A percentile compares a stretch with the other conserved stretches of the same genome.
Conservation (phyloP, 2,888 invertebrate species). For the Myopa tessellatipennis region DNA sequence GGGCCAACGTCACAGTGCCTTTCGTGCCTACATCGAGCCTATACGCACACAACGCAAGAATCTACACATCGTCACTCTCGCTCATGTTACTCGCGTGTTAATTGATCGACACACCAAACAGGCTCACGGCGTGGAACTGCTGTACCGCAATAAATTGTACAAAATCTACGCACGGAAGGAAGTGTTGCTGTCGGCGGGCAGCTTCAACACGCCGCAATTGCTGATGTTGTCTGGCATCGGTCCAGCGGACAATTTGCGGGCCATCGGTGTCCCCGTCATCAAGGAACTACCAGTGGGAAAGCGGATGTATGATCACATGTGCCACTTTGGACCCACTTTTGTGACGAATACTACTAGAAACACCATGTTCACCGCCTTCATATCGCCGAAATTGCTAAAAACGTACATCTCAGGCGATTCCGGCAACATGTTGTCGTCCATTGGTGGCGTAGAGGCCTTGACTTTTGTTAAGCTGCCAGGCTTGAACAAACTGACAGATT, state of each 20-base stretch:
- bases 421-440: conserved; percentile 69
- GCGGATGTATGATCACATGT: conserved; percentile 72
- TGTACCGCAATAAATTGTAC: conserved; percentile 69
- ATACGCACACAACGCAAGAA: conserved; percentile 72
- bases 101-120: conserved; percentile 73
- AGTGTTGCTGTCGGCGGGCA: conserved; percentile 86
- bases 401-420: conserved; percentile 57
- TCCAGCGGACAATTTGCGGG: conserved; percentile 70
- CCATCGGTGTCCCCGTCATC: conserved; percentile 72
- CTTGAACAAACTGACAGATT: conserved; percentile 71
- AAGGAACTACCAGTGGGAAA: conserved; percentile 77
- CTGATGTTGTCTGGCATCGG: conserved; percentile 86
- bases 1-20: conserved; percentile 74
- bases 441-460: conserved; percentile 76
- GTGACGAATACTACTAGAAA: conserved; percentile 62
- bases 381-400: conserved; percentile 48
- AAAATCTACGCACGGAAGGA: conserved; percentile 77
- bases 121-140: conserved; percentile 78
- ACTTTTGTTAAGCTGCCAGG: conserved; percentile 73
- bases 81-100: conserved; percentile 74
- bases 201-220: conserved; percentile 89
- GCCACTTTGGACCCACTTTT: conserved; percentile 66
- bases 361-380: conserved; percentile 37
- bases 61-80: conserved; percentile 74
- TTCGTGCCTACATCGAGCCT: conserved; percentile 73